Evolutionary conservation across 1,140 invertebrate species (phyloP).

Genomic region (Leguminivora glycinivorella): DNA sequence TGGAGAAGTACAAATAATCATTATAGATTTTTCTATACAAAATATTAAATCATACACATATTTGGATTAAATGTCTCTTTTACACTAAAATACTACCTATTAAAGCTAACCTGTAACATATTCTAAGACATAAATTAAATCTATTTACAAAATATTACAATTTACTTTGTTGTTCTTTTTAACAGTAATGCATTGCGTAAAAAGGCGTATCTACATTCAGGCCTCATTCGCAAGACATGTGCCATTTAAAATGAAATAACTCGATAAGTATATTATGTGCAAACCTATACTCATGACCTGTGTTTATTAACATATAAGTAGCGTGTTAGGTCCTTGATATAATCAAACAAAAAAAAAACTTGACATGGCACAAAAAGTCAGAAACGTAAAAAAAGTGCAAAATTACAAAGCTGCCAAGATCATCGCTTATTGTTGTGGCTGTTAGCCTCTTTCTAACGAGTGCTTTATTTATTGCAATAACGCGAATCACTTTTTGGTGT

Average conservation of each 20-base stretch:
- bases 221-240: not conserved
- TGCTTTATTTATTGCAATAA: not conserved
- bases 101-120: constrained; percentile 71
- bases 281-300: not conserved
- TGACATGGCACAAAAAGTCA: constrained; percentile 55
- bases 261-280: constrained; percentile 19
- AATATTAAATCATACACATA: constrained; percentile 60
- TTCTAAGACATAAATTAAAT: constrained; percentile 69
- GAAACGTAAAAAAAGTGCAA: constrained; percentile 32
- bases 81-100: constrained; percentile 69
- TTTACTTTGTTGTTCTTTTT: constrained; percentile 31
- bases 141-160: constrained; percentile 77
- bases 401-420: not conserved
- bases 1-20: constrained; percentile 40
- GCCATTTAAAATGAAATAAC: constrained; percentile 27
- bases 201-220: constrained; percentile 1
- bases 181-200: constrained; percentile 12
- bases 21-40: constrained; percentile 40
- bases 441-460: not conserved
- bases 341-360: constrained; percentile 35
- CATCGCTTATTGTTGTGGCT: not conserved
- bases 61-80: constrained; percentile 69
- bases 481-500: not conserved
- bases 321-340: constrained; percentile 5
- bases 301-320: constrained; percentile 6